phyloP scores from a whole-genome alignment of 2,797 vertebrate species.

The Epinephelus awoara region DNA sequence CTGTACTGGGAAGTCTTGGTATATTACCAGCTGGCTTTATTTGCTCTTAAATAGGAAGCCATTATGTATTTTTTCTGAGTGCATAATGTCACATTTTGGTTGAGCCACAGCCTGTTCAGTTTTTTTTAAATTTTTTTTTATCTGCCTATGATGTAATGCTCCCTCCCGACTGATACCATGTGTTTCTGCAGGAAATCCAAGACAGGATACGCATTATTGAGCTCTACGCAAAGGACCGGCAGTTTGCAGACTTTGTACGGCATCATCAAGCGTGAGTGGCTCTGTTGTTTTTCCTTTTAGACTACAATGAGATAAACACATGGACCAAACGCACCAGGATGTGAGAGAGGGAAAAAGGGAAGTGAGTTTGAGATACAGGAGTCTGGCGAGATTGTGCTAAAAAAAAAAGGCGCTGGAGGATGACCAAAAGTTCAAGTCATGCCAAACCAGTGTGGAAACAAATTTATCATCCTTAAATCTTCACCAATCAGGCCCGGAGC shows the following conservation, averaged over 20 bases:
- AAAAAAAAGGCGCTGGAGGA: constrained; percentile 29
- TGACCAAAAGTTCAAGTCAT: constrained; percentile 13
- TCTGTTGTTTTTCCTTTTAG: constrained; percentile 28
- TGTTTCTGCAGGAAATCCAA: constrained; percentile 93
- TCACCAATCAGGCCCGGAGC: constrained; percentile 46
- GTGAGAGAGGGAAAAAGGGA: constrained; percentile 27
- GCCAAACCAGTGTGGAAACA: constrained; percentile 51
- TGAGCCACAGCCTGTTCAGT: constrained; percentile 23
- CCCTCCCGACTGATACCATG: constrained; percentile 41
- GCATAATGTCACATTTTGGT: constrained; percentile 35
- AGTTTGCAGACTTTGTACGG: constrained; percentile 95
- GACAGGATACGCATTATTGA: constrained; percentile 97
- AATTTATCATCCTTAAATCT: constrained; percentile 59
- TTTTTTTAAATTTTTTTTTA: constrained; percentile 35
- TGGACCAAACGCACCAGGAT: constrained; percentile 30
- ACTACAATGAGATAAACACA: constrained; percentile 49
- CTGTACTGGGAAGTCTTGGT: not conserved
- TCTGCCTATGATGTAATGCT: constrained; percentile 52
- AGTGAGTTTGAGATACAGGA: constrained; percentile 50
- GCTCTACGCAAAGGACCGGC: constrained; percentile 94
- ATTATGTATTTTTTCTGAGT: not conserved
- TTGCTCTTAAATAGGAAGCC: not conserved
- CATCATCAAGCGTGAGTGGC: constrained; percentile 94
- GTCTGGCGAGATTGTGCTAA: constrained; percentile 24
- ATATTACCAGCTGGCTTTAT: not conserved